Percentiles rank a stretch among this genome's conserved stretches.
These are phyloP conservation scores for Drosophila anomelani DNA, from an alignment of 2,888 invertebrate species.

Conservation along the genomic window DNA sequence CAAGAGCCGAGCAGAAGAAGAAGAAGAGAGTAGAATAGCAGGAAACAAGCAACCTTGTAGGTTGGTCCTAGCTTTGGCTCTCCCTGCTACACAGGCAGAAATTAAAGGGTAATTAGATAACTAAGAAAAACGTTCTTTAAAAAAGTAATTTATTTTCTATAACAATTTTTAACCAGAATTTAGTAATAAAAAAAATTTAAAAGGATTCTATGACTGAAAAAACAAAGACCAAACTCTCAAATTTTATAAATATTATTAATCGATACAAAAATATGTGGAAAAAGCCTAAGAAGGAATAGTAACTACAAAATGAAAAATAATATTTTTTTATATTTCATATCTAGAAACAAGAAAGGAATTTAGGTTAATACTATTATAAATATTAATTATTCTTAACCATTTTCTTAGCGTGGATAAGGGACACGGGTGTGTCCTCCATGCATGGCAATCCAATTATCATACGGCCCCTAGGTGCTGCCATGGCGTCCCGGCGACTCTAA, in stretches of 20 bases:
- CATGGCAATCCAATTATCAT: conserved; percentile 79
- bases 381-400: background rate
- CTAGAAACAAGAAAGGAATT: background rate
- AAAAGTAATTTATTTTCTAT: no score
- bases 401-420: conserved; percentile 6
- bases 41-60: conserved; percentile 33
- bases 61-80: conserved; percentile 10
- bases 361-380: background rate
- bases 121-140: no score
- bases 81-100: conserved; percentile 5
- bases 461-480: conserved; percentile 63
- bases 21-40: conserved; percentile 18
- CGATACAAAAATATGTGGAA: no score
- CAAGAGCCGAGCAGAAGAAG: conserved; percentile 30
- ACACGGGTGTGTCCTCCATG: conserved; percentile 53
- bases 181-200: no score
- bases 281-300: no score
- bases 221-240: no score
- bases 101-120: background rate
- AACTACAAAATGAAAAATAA: background rate
- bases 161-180: no score
- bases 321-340: background rate
- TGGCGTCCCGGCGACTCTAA: conserved; percentile 54
- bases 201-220: no score
- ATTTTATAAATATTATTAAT: no score